phyloP scores from a whole-genome alignment of 2,888 invertebrate species.

The Microctonus aethiopoides region DNA sequence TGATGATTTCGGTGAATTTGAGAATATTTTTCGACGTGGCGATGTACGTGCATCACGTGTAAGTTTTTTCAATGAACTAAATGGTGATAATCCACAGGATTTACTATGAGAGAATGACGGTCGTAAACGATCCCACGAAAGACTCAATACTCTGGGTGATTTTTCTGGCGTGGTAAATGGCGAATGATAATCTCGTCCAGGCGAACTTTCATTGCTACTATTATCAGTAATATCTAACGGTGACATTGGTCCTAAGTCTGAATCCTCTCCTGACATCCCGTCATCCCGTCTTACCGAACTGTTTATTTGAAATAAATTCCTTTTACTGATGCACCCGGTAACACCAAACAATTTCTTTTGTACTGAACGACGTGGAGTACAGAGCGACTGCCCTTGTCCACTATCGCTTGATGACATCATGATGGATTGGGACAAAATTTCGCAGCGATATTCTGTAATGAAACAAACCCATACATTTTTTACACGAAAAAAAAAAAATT shows the following conservation, averaged over 20 bases:
- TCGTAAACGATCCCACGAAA: conserved; percentile 49
- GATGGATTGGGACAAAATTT: background rate
- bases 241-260: conserved; percentile 61
- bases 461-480: too few relatives aligned
- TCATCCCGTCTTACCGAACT: conserved; percentile 25
- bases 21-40: conserved; percentile 45
- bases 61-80: conserved; percentile 47
- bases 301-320: conserved; percentile 45
- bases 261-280: conserved; percentile 54
- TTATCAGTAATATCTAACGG: conserved; percentile 53
- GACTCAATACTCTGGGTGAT: conserved; percentile 36
- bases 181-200: conserved; percentile 50
- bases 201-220: conserved; percentile 50
- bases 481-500: background rate
- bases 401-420: conserved; percentile 48
- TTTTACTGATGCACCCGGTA: conserved; percentile 47
- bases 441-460: background rate
- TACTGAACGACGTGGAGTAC: conserved; percentile 51
- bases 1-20: conserved; percentile 38
- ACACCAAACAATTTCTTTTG: conserved; percentile 50
- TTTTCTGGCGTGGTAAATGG: conserved; percentile 51
- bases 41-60: conserved; percentile 50
- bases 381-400: conserved; percentile 43
- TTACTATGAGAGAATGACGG: conserved; percentile 23
- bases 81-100: conserved; percentile 42